Evolutionary conservation across 1,140 invertebrate species (phyloP).

Genomic region (Drosophila asahinai): DNA sequence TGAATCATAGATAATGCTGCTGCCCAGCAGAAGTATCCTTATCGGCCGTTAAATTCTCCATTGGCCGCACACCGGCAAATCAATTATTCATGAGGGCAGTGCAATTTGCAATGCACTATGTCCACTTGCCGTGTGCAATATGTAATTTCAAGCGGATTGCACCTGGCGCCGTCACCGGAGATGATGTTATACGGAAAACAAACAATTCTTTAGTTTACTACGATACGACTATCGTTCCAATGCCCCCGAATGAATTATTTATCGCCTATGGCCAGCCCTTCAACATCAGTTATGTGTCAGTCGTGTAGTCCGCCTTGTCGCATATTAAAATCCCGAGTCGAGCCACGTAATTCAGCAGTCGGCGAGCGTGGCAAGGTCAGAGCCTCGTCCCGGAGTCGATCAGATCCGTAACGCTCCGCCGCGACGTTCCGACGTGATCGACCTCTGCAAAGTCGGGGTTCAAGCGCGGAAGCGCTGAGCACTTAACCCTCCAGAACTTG

Average conservation of each 20-base stretch:
- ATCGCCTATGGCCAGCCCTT: slow-evolving; percentile 40
- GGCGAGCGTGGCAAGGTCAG: slow-evolving; percentile 40
- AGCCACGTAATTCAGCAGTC: slow-evolving; percentile 40
- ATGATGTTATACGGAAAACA: slow-evolving; percentile 37
- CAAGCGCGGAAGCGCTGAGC: slow-evolving; percentile 5
- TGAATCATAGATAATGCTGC: slow-evolving; percentile 23
- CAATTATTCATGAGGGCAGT: slow-evolving; percentile 47
- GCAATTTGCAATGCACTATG: slow-evolving; percentile 16
- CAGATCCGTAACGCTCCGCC: slow-evolving; percentile 31
- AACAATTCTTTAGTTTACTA: slow-evolving; percentile 39
- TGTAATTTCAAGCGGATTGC: slow-evolving; percentile 19
- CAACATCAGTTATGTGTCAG: slow-evolving; percentile 53
- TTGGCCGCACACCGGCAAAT: slow-evolving; percentile 16
- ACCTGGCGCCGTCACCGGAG: slow-evolving; percentile 15
- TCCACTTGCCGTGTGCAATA: slow-evolving; percentile 7
- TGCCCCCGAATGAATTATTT: slow-evolving; percentile 61
- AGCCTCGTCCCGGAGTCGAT: slow-evolving; percentile 46
- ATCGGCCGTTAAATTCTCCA: slow-evolving; percentile 25
- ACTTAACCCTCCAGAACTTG: slow-evolving; percentile 32
- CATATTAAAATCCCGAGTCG: slow-evolving; percentile 36
- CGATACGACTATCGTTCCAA: slow-evolving; percentile 9
- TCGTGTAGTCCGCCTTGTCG: slow-evolving; percentile 13
- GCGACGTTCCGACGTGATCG: slow-evolving; percentile 37
- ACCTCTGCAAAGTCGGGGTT: slow-evolving; percentile 30
- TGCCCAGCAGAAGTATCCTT: slow-evolving; percentile 19